Evolutionary conservation across 2,888 invertebrate species (phyloP).

Genomic region (Galeopsomyia nigrocyanea): DNA sequence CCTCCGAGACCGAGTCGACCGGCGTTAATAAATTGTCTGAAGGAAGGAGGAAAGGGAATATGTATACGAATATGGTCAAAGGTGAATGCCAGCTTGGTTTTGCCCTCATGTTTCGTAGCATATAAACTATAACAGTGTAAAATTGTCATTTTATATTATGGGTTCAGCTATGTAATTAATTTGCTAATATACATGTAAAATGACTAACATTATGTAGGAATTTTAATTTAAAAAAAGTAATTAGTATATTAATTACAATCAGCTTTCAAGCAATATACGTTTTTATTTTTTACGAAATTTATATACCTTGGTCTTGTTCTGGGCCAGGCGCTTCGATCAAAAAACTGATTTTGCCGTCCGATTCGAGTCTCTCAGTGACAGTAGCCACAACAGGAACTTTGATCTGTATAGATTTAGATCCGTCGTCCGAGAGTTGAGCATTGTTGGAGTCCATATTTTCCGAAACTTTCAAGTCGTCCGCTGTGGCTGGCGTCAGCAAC

Average conservation of each 20-base stretch:
- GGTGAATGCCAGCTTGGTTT: slow-evolving; percentile 18
- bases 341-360: slow-evolving; percentile 71
- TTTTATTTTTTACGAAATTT: slow-evolving; percentile 15
- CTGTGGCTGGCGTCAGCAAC: slow-evolving; percentile 81
- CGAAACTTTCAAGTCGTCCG: slow-evolving; percentile 77
- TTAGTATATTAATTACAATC: no score
- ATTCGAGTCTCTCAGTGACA: slow-evolving; percentile 71
- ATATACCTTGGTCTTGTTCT: slow-evolving; percentile 62
- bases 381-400: slow-evolving; percentile 76
- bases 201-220: no score
- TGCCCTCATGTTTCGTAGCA: slow-evolving; percentile 38
- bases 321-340: slow-evolving; percentile 71
- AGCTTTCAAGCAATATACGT: slow-evolving; percentile 2
- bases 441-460: slow-evolving; percentile 72
- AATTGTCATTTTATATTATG: no score
- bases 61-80: slow-evolving; percentile 26
- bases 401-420: slow-evolving; percentile 71
- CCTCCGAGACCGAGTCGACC: slow-evolving; percentile 47
- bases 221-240: no score
- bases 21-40: slow-evolving; percentile 48
- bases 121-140: slow-evolving; percentile 44
- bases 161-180: no score
- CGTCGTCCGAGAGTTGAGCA: slow-evolving; percentile 59
- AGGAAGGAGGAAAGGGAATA: slow-evolving; percentile 42
- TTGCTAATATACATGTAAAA: no score